phyloP scores from a whole-genome alignment of 1,140 invertebrate species.

The Hyposmocoma kahamanoa region DNA sequence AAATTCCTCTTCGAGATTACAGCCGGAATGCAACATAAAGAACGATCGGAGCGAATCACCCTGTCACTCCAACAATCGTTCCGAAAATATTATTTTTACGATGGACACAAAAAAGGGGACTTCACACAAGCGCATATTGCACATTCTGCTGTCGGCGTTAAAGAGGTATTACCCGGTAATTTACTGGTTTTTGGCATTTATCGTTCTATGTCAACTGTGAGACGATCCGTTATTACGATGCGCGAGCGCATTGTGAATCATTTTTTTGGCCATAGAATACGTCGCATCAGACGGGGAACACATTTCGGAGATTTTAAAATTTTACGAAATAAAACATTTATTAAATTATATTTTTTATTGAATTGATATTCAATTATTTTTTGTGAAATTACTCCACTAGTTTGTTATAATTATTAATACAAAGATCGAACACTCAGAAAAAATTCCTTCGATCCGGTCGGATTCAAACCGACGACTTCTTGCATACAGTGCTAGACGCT shows the following conservation, averaged over 20 bases:
- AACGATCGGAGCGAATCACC: background rate
- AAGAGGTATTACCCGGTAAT: conserved; percentile 30
- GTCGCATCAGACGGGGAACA: too few species aligned
- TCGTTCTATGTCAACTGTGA: conserved; percentile 36
- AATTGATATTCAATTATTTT: too few species aligned
- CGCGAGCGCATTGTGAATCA: conserved; percentile 31
- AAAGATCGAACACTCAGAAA: too few species aligned
- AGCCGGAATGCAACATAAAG: background rate
- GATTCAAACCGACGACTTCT: too few species aligned
- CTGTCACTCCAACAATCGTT: conserved; percentile 9
- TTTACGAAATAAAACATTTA: too few species aligned
- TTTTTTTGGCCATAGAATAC: too few species aligned
- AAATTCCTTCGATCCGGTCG: too few species aligned
- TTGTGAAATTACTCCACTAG: too few species aligned
- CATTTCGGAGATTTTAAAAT: too few species aligned
- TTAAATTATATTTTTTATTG: too few species aligned
- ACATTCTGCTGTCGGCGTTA: conserved; percentile 28
- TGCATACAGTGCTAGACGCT: too few species aligned
- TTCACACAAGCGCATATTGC: conserved; percentile 27
- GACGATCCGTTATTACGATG: conserved; percentile 32
- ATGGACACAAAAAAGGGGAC: conserved; percentile 21
- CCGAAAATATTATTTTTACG: conserved; percentile 36
- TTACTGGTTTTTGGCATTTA: conserved; percentile 43
- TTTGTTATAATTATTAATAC: too few species aligned
- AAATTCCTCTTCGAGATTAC: background rate